Conservation (phyloP, 2,888 invertebrate genomes). For the Pyrrhosoma nymphula region DNA sequence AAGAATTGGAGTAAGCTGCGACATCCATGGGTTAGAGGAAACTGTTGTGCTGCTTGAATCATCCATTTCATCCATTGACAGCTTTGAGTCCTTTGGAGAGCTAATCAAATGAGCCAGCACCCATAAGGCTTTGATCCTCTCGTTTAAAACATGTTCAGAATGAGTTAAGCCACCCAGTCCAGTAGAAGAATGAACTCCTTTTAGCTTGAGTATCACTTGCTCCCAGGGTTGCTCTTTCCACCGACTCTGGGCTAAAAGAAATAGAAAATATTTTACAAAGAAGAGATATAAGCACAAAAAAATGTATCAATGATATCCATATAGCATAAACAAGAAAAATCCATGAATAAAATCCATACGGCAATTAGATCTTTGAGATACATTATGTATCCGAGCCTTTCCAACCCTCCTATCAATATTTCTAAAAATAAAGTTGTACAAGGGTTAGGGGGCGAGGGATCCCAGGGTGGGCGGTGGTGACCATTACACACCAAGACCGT, state of each 20-base stretch:
- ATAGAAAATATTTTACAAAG: too few relatives aligned
- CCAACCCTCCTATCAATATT: too few relatives aligned
- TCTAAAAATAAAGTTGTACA: too few relatives aligned
- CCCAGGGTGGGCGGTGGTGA: too few relatives aligned
- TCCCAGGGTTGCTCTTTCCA: constrained; percentile 48
- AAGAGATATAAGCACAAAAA: background rate
- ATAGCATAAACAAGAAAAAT: too few relatives aligned
- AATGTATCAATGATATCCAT: too few relatives aligned
- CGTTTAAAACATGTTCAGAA: constrained; percentile 31
- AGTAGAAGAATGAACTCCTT: constrained; percentile 33
- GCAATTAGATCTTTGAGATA: too few relatives aligned
- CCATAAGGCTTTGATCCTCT: constrained; percentile 43
- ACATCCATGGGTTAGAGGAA: constrained; percentile 8
- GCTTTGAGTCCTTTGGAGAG: background rate
- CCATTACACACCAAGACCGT: too few relatives aligned
- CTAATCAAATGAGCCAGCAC: constrained; percentile 23
- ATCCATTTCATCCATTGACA: background rate
- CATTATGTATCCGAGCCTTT: too few relatives aligned
- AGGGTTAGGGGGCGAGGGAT: too few relatives aligned
- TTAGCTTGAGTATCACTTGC: constrained; percentile 38
- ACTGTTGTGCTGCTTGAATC: background rate
- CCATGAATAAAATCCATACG: too few relatives aligned
- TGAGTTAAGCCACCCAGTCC: background rate
- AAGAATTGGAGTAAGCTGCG: constrained; percentile 23
- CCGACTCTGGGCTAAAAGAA: background rate